Evolutionary conservation across 2,113 vertebrate species (phyloP), one percentile per base, ranked within the genome.

Genomic region (Bubo blakistoni): DNA sequence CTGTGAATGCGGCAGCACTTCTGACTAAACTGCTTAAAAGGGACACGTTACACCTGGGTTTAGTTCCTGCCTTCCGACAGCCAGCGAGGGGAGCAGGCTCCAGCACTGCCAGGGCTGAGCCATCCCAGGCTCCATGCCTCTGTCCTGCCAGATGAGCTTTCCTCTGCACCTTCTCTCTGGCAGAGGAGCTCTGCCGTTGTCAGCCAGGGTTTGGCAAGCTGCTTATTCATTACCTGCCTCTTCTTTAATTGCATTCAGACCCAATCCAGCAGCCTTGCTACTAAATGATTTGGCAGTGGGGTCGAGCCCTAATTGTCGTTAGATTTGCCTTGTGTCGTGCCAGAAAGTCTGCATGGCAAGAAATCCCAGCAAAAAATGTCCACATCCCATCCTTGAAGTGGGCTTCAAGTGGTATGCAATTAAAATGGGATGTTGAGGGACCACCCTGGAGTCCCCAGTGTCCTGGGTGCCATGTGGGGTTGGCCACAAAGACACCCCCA

Each of bases 21-120:
- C 97, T 97, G 84, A 94, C 96, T 97, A 95, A 98, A 97, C 81
- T 96, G 95, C 96, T 97, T 96, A 94, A 94, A 95, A 90, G 90
- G 92, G 66, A 76, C 92, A 84, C 0, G 2, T 62, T 95, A 80
- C 49, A 72, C 86, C 76, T 81, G 79, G 85, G 70, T 86, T 85
- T 90, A 79, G 59, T 81, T 81, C 78, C 86, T 95, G 70, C 81
- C 77, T 95, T 57, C 69, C 6, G 14, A 55, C 94, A 87, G 92
- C 58, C 65, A 51, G 86, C 1, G 0, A 86, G 49, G 71, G 88
- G 46, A 63, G 51, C 14, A 5, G 66, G 74, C 52, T 92, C 51
- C 58, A 16, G 65, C 0, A 0, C 80, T 58, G 78, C 73, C 1
- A 0, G 38, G 73, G 69, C 79, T 61, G 61, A 83, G 69, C 86